Base-by-base conservation (phyloP, 1,140 invertebrate genomes). In the Chymomyza costata region DNA sequence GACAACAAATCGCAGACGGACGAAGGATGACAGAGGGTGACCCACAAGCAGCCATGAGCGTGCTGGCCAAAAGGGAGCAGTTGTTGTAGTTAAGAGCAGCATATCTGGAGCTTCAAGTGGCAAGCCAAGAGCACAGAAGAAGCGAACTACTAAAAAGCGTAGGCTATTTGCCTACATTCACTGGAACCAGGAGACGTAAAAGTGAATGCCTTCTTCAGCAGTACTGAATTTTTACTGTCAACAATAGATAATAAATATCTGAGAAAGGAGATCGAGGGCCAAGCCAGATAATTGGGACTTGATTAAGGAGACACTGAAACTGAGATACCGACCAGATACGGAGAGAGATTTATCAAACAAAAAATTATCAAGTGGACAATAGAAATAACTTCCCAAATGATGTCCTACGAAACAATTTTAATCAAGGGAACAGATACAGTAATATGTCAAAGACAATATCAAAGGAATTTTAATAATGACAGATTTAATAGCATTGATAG, bases 331-430 rank as follows among this genome's bases (percentile, higher is more conserved):
- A 34, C 28, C 3, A 2, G 46, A 38, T 10, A 49, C 16, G 15
- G 35, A 49, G 10, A 49, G 38, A 16, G 46, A 49, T 13, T 6
- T 49, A 6, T 18, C n/a, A 3, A 39, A 39, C 1, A 30, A n/a
- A n/a, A n/a, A n/a, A n/a, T n/a, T n/a, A n/a, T n/a, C n/a, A n/a
- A n/a, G n/a, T n/a, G n/a, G n/a, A n/a, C n/a, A n/a, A n/a, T n/a
- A n/a, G n/a, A n/a, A n/a, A n/a, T n/a, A n/a, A n/a, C n/a, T n/a
- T n/a, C n/a, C n/a, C n/a, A n/a, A n/a, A n/a, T n/a, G n/a, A n/a
- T n/a, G n/a, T n/a, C n/a, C n/a, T n/a, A n/a, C n/a, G n/a, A n/a
- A n/a, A n/a, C n/a, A n/a, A n/a, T n/a, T n/a, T n/a, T n/a, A n/a
- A n/a, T n/a, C n/a, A n/a, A n/a, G n/a, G n/a, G n/a, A n/a, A n/a